Conservation (phyloP, 2,888 invertebrate species). For the Abscondita cerata region DNA sequence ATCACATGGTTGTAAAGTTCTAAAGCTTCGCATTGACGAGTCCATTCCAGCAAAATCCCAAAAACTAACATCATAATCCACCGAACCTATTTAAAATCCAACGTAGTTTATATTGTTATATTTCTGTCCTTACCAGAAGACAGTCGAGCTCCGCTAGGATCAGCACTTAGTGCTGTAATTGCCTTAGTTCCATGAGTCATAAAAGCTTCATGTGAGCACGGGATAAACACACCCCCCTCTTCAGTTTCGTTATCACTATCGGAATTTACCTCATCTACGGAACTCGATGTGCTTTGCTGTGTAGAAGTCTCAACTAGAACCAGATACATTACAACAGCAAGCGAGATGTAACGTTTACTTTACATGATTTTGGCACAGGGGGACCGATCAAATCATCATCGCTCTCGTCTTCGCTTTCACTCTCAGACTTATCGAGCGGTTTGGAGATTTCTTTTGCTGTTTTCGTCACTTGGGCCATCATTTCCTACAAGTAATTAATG, state of each 20-base stretch:
- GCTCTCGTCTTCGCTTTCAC: slow-evolving; percentile 48
- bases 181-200: slow-evolving; percentile 92
- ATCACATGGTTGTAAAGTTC: slow-evolving; percentile 93
- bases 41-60: slow-evolving; percentile 99
- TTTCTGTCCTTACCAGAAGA: slow-evolving; percentile 56
- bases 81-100: slow-evolving; percentile 71
- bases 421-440: slow-evolving; percentile 48
- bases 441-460: slow-evolving; percentile 59
- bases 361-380: slow-evolving; percentile 59
- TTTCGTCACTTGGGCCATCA: slow-evolving; percentile 64
- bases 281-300: background rate
- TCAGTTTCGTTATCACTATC: slow-evolving; percentile 52
- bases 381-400: slow-evolving; percentile 70
- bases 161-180: slow-evolving; percentile 88
- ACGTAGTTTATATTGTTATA: too few species aligned
- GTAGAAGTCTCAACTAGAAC: slow-evolving; percentile 8
- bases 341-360: slow-evolving; percentile 17
- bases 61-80: slow-evolving; percentile 95
- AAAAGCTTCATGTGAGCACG: slow-evolving; percentile 77
- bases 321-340: slow-evolving; percentile 18
- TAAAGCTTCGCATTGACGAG: slow-evolving; percentile 86
- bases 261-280: slow-evolving; percentile 49
- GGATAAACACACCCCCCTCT: slow-evolving; percentile 66
- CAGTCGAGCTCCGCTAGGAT: slow-evolving; percentile 90
- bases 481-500: slow-evolving; percentile 52